Conservation (phyloP, 2,113 vertebrate species). For the Lagopus muta region DNA sequence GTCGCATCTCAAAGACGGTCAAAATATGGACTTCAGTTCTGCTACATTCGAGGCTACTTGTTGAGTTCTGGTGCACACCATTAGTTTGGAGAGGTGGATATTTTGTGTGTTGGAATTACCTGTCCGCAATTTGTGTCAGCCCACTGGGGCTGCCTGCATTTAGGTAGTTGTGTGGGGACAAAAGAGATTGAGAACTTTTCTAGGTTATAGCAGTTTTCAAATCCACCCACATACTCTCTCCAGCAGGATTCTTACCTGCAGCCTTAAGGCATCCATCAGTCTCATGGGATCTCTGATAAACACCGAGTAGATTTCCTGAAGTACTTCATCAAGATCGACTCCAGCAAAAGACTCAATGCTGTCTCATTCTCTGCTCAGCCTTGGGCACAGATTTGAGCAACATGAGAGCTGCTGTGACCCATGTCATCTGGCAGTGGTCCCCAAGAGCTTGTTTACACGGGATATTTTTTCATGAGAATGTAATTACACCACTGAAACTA, state of each 20-base stretch:
- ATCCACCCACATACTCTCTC: neutral
- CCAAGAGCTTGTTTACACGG: conserved; percentile 23
- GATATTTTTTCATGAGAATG: neutral
- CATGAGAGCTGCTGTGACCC: conserved; percentile 29
- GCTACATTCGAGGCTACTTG: neutral
- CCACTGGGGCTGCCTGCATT: neutral
- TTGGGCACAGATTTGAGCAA: neutral
- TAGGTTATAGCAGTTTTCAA: neutral
- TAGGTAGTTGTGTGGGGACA: neutral
- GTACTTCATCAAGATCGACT: neutral
- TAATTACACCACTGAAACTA: neutral
- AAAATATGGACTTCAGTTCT: neutral
- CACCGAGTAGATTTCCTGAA: neutral
- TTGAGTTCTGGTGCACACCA: neutral
- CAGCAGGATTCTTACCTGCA: neutral
- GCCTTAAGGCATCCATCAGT: neutral
- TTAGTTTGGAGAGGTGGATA: neutral
- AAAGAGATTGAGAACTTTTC: neutral
- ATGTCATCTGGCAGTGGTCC: conserved; percentile 23
- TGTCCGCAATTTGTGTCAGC: neutral
- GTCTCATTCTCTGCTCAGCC: neutral
- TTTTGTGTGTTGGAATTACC: neutral
- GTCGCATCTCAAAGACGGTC: neutral
- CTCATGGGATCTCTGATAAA: neutral
- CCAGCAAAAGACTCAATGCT: neutral